Base-by-base conservation (phyloP, 2,888 invertebrate species). In the Lacanobia wlatinum region DNA sequence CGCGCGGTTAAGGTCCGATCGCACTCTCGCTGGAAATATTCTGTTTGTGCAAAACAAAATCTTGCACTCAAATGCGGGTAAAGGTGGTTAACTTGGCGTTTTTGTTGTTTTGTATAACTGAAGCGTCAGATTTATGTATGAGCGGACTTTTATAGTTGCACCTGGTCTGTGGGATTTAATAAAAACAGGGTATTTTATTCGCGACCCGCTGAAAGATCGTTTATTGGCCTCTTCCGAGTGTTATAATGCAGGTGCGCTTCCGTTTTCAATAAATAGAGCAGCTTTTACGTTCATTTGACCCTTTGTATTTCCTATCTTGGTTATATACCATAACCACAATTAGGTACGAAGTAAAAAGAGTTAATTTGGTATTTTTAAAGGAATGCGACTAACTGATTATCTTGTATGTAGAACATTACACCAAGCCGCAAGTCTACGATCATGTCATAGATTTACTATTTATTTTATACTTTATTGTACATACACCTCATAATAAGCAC, bases 121-220 rank as follows among this genome's bases (percentile, higher is more conserved):
- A 48, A 48, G 52, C 46, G 48, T 58, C 67, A 50, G 59, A 58
- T 46, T 14, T 62, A 12, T 21, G 10, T 58, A 18, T 78, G n/a
- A 56, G 61, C 23, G 21, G 28, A 38, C 21, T 56, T 68, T 85
- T 86, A 83, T 81, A 77, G 85, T 80, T 85, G 80, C 85, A 80
- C 76, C 76, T 73, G 50, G 84, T 80, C 87, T 89, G 80, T 76
- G 56, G 68, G 48, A 84, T 84, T 83, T 86, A 87, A 88, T 88
- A 88, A 50, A 87, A 65, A 63, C n/a, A 28, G 14, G 34, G 10
- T 84, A 86, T 89, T 89, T 88, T 84, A 88, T 88, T 87, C 83
- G 85, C 85, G 69, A 73, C 64, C 50, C n/a, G 34, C 53, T 10
- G 46, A 34, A 68, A 23, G 34, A 43, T 56, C 50, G 72, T 83